phyloP scores from a whole-genome alignment of 2,797 vertebrate genomes.

The Siniperca obscura region DNA sequence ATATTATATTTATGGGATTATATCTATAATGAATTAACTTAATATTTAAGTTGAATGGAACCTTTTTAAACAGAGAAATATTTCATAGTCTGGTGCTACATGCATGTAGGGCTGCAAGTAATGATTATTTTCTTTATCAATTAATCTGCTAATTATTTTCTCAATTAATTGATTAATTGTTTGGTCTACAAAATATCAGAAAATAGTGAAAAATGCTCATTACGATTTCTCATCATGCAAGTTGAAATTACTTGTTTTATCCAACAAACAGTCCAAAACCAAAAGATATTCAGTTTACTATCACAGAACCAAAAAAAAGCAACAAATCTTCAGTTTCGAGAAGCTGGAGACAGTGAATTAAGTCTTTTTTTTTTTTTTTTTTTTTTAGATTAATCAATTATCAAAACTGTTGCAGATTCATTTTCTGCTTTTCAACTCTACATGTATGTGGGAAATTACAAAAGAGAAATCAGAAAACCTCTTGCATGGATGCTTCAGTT shows the following conservation, averaged over 20 bases:
- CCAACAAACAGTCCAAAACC: not conserved
- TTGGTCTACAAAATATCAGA: not conserved
- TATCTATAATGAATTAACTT: not conserved
- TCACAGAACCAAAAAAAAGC: conserved; percentile 7
- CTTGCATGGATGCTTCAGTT: not conserved
- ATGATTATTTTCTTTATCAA: not conserved
- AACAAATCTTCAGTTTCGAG: not conserved
- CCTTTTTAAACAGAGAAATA: conserved; percentile 20
- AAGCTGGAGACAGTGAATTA: not conserved
- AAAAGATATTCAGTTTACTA: not conserved
- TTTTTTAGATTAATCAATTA: not conserved
- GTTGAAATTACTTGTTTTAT: not conserved
- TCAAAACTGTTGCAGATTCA: not conserved
- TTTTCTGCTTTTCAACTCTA: conserved; percentile 4
- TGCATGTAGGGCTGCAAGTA: not conserved
- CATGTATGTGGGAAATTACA: not conserved
- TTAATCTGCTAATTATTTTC: not conserved
- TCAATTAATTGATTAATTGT: not conserved
- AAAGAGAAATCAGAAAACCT: not conserved
- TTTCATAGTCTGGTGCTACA: not conserved
- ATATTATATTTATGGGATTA: not conserved
- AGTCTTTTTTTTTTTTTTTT: not conserved
- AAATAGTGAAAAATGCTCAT: not conserved
- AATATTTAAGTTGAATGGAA: not conserved
- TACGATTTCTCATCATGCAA: not conserved